Base-by-base conservation (phyloP, 1,140 invertebrate genomes). In the Charaxes varanes region DNA sequence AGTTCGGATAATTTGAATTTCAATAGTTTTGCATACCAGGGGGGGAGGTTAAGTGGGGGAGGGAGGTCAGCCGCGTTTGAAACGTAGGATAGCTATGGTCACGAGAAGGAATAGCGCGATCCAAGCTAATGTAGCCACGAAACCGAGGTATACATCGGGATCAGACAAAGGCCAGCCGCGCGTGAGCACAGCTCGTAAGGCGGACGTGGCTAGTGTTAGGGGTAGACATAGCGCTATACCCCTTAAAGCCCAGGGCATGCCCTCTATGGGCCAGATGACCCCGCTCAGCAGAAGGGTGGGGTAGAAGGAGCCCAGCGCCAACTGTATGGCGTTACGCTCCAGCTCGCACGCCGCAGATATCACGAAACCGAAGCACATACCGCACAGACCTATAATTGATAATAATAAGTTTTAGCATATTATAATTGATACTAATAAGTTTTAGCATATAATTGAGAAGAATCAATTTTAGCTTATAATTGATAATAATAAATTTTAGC, bases 321-420 rank as follows among this genome's bases (percentile, higher is more conserved):
- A 74, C 79, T 98, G 96, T 54, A 97, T 97, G 7, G 96, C 96
- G 71, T 96, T 96, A 43, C 94, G 90, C 84, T 98, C 96, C 45
- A 96, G 88, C 62, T 96, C 93, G 79, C 94, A 96, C 15, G 96
- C 88, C 5, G 94, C 92, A 3, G 95, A 97, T 54, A 97, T 97
- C n/a, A 97, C 91, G 77, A 98, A 93, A 31, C 93, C 93, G 72
- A 96, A 96, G 63, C 93, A 93, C 96, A 98, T 98, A 56, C 96
- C 97, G 70, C 95, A 97, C 5, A 96, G 87, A 37, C 83, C 82
- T 85, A n/a, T n/a, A n/a, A n/a, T n/a, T n/a, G n/a, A n/a, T n/a
- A n/a, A n/a, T n/a, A n/a, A n/a, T n/a, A n/a, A n/a, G n/a, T n/a
- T n/a, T n/a, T n/a, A n/a, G n/a, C n/a, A n/a, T n/a, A n/a, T n/a